Conservation (phyloP, 2,888 invertebrate species). For the Cantharis rustica region DNA sequence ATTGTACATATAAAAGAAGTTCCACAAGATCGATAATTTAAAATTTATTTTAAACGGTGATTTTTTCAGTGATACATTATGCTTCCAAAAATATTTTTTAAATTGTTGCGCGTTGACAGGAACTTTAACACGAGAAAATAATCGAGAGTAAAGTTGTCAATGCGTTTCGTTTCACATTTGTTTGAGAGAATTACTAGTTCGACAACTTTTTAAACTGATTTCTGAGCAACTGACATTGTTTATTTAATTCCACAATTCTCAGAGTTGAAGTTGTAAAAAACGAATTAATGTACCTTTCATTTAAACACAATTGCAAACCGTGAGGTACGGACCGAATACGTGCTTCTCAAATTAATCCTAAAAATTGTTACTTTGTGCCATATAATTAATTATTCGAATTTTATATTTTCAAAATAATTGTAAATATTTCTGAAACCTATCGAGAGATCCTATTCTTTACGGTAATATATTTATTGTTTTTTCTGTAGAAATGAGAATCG, state of each 20-base stretch:
- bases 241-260: conserved; percentile 51
- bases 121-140: conserved; percentile 25
- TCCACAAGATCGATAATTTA: conserved; percentile 4
- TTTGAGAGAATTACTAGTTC: conserved; percentile 39
- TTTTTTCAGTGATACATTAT: conserved; percentile 42
- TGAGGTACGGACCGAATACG: conserved; percentile 36
- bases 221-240: conserved; percentile 48
- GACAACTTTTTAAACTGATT: conserved; percentile 44
- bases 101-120: conserved; percentile 27
- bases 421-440: conserved; percentile 6
- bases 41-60: conserved; percentile 12
- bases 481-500: conserved; percentile 25
- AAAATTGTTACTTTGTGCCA: conserved; percentile 31
- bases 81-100: conserved; percentile 35
- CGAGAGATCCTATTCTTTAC: not conserved
- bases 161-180: conserved; percentile 20
- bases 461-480: conserved; percentile 18
- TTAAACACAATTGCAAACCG: conserved; percentile 52
- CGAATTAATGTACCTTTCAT: conserved; percentile 53
- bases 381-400: conserved; percentile 20
- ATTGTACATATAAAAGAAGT: conserved; percentile 3
- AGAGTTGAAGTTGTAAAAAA: conserved; percentile 47
- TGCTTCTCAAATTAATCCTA: conserved; percentile 25
- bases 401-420: conserved; percentile 7
- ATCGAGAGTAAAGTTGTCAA: conserved; percentile 28